Conservation (phyloP, 2,113 vertebrate genomes). For the Amphilophus citrinellus region DNA sequence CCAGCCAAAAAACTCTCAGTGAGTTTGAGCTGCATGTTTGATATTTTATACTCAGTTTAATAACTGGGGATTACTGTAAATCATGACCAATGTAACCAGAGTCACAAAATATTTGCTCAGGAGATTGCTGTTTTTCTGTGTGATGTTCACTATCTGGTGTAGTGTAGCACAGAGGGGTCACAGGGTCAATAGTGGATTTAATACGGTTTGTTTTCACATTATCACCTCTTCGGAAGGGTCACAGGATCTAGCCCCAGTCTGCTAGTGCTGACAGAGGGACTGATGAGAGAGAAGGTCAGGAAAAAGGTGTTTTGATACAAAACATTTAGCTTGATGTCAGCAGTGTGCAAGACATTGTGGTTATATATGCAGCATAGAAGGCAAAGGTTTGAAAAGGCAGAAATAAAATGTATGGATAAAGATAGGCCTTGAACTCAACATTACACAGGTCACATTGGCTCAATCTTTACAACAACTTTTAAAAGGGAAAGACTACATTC, state of each 20-base stretch:
- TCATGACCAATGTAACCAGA: constrained; percentile 75
- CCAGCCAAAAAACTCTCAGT: not conserved
- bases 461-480: not conserved
- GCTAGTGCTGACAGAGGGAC: constrained; percentile 17
- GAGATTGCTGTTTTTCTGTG: constrained; percentile 38
- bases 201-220: constrained; percentile 82
- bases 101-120: constrained; percentile 80
- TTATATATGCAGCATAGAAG: not conserved
- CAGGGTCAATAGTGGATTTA: constrained; percentile 72
- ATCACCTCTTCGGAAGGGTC: constrained; percentile 73
- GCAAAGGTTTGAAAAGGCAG: not conserved
- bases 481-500: constrained; percentile 1
- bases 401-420: not conserved
- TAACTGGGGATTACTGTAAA: constrained; percentile 68
- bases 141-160: constrained; percentile 56
- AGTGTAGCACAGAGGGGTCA: constrained; percentile 58
- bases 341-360: not conserved
- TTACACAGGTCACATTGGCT: not conserved
- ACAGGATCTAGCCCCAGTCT: constrained; percentile 25
- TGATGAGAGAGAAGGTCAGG: not conserved
- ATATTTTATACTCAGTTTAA: constrained; percentile 59
- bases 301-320: constrained; percentile 41
- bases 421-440: not conserved
- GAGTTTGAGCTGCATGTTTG: constrained; percentile 10
- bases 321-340: constrained; percentile 14